Evolutionary conservation across 1,140 invertebrate species (phyloP).

Genomic region (Hestina assimilis): DNA sequence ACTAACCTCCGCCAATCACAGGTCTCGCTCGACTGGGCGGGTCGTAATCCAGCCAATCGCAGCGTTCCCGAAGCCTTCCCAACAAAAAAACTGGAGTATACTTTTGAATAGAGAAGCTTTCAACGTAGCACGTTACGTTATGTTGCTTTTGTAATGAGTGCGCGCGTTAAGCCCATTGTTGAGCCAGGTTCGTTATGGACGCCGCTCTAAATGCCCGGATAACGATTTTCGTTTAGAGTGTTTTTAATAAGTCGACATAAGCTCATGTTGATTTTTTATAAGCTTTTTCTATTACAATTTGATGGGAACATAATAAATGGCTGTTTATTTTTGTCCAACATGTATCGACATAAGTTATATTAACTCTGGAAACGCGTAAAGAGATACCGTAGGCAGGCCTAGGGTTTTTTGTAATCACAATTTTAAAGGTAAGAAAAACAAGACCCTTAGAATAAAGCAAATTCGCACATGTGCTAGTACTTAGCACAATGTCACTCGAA

Average conservation of each 20-base stretch:
- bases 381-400: too few relatives aligned
- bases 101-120: slow-evolving; percentile 75
- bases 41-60: slow-evolving; percentile 47
- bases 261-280: slow-evolving; percentile 42
- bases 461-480: slow-evolving; percentile 53
- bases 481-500: slow-evolving; percentile 36
- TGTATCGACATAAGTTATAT: background rate
- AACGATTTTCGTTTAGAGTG: slow-evolving; percentile 76
- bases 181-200: slow-evolving; percentile 73
- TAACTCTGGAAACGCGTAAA: background rate
- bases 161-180: slow-evolving; percentile 77
- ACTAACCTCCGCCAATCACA: slow-evolving; percentile 52
- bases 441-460: background rate
- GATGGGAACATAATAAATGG: slow-evolving; percentile 1
- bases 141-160: slow-evolving; percentile 77
- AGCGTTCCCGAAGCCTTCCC: slow-evolving; percentile 50
- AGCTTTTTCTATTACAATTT: background rate
- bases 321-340: background rate
- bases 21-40: slow-evolving; percentile 48
- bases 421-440: background rate
- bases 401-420: too few relatives aligned
- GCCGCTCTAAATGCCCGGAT: slow-evolving; percentile 71
- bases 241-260: slow-evolving; percentile 74
- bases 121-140: slow-evolving; percentile 73
- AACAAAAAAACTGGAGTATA: slow-evolving; percentile 74